phyloP scores from a whole-genome alignment of 2,888 invertebrate genomes.

The Merodon equestris region DNA sequence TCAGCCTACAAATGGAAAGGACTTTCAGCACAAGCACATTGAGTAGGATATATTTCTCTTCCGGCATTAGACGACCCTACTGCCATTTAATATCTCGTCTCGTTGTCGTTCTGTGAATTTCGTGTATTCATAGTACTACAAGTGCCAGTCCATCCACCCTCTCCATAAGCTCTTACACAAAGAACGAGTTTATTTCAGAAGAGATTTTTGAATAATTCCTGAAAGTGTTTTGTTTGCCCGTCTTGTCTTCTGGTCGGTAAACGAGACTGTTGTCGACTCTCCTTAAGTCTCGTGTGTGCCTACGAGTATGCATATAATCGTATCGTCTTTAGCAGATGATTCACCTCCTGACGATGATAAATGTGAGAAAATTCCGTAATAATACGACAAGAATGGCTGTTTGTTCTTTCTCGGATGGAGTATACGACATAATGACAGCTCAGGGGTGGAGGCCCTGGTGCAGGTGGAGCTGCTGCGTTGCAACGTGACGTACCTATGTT shows the following conservation, averaged over 20 bases:
- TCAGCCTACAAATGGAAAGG: constrained; percentile 41
- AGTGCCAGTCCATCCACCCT: too few relatives aligned
- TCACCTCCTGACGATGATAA: constrained; percentile 27
- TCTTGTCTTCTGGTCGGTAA: constrained; percentile 64
- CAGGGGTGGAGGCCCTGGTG: not conserved
- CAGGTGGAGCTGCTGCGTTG: constrained; percentile 2
- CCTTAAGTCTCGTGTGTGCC: not conserved
- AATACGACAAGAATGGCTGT: constrained; percentile 51
- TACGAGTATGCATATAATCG: constrained; percentile 24
- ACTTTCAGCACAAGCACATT: constrained; percentile 13
- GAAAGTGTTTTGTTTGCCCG: constrained; percentile 64
- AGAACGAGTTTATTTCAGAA: constrained; percentile 16
- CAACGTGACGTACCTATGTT: constrained; percentile 33
- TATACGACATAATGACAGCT: constrained; percentile 10
- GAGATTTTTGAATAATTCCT: constrained; percentile 61
- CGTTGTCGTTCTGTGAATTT: constrained; percentile 9
- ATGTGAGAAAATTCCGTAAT: constrained; percentile 68
- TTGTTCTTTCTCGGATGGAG: constrained; percentile 40
- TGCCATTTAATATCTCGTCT: not conserved
- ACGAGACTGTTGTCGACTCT: constrained; percentile 41
- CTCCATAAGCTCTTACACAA: not conserved
- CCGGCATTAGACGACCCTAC: constrained; percentile 50
- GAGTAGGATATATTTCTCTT: constrained; percentile 56
- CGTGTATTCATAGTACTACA: too few relatives aligned
- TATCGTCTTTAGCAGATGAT: constrained; percentile 42